Evolutionary conservation across 2,888 invertebrate genomes (phyloP), one percentile per base, ranked within the genome.

Genomic region (Gymnoscelis rufifasciata): DNA sequence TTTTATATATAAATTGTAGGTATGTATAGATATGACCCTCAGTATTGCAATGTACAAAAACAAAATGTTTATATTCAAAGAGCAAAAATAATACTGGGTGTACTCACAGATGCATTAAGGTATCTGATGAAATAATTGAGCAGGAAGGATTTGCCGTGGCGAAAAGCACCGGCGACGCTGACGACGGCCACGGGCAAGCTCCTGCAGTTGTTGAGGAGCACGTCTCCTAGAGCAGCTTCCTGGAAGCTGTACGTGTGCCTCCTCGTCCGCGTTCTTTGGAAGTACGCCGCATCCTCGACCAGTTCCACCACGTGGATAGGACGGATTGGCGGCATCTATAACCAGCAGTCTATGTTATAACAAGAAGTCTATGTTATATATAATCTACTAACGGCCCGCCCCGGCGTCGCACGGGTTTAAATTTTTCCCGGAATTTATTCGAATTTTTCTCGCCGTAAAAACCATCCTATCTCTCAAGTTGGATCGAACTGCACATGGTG

Each of bases 91-190:
- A 1, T 3, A n/a, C 10, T 13, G 2, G 11, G 29, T 1, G 6
- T 30, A 43, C 60, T 57, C 35, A 64, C 66, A 40, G 56, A 19
- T 0, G 61, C 40, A 10, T 43, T 36, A 24, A 66, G 52, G 39
- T 64, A 65, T 55, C 61, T 57, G 28, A 66, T 50, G 31, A 64
- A 55, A 53, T 55, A 64, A 50, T 59, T 59, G 11, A 66, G 59
- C 38, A 66, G 50, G 51, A 66, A 66, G 10, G 66, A 66, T 41
- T 66, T 66, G 19, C 66, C 66, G 10, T 57, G 53, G 28, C 66
- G 64, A 50, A 37, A 65, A 10, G 61, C 59, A 23, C 66, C 66
- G 5, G 59, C 64, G 35, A 66, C 59, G 56, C 64, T 64, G 19
- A 66, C 56, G 14, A 68, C 52, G 38, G 57, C 64, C 42, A 63